These are phyloP conservation scores for Gobius niger DNA, from an alignment of 2,113 vertebrate species.

Conservation along the genomic window DNA sequence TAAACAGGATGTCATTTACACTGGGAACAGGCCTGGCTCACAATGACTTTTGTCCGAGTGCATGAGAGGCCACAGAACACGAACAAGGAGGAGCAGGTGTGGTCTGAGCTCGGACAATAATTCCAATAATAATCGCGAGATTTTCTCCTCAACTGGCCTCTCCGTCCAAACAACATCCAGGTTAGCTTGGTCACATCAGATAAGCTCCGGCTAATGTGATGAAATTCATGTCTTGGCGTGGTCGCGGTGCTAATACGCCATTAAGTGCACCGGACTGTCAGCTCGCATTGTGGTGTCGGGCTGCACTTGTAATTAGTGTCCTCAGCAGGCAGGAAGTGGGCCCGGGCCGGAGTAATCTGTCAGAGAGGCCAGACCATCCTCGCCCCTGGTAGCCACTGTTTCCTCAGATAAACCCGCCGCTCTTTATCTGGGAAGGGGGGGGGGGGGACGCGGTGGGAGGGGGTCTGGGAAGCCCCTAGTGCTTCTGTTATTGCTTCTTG, in stretches of 20 bases:
- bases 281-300: constrained; percentile 92
- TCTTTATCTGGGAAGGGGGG: constrained; percentile 69
- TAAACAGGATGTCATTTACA: constrained; percentile 99
- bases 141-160: constrained; percentile 41
- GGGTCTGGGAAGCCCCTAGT: constrained; percentile 73
- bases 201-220: constrained; percentile 65
- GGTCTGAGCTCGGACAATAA: constrained; percentile 25
- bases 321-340: constrained; percentile 97
- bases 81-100: background rate
- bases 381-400: constrained; percentile 87
- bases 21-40: constrained; percentile 86
- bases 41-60: constrained; percentile 78
- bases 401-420: constrained; percentile 95
- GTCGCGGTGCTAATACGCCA: constrained; percentile 56
- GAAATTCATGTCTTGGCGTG: constrained; percentile 58
- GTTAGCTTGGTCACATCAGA: constrained; percentile 73
- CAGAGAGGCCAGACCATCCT: constrained; percentile 93
- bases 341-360: constrained; percentile 97
- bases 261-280: constrained; percentile 90
- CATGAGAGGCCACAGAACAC: constrained; percentile 5
- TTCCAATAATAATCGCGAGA: constrained; percentile 57
- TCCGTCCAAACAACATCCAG: constrained; percentile 63
- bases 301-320: constrained; percentile 97
- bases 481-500: constrained; percentile 56
- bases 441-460: constrained; percentile 61